Evolutionary conservation across 2,888 invertebrate genomes (phyloP), one percentile per base, ranked within the genome.

Genomic region (Tanaodytes sp.): DNA sequence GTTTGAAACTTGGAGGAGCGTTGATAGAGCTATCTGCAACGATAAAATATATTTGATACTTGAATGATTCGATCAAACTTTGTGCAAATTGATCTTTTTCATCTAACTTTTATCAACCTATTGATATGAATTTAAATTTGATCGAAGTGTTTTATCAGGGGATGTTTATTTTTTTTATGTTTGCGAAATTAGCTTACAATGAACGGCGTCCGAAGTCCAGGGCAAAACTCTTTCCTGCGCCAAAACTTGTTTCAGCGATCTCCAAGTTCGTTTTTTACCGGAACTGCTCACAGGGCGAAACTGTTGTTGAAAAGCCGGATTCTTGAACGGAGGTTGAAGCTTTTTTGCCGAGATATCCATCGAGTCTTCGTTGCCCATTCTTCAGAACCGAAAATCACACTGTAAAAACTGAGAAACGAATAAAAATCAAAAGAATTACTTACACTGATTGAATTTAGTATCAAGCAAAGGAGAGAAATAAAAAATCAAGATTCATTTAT

Each of bases 1-100:
- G 97, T 81, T 91, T 91, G 81, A 96, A 93, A 31, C 95, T 93
- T 33, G 96, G 96, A 9, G 96, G 96, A 19, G 96, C 95, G 85
- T 96, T 96, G 71, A 97, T 91, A 18, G 92, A 91, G 77, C 92
- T 92, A 87, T 96, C 94, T 93, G 86, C 86, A 69, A 79, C 2
- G 3, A n/a, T 33, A 27, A 63, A 39, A 27, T 23, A 9, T 15
- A 14, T n/a, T n/a, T n/a, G n/a, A n/a, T n/a, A n/a, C n/a, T n/a
- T n/a, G n/a, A n/a, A n/a, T n/a, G n/a, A n/a, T n/a, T n/a, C n/a
- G n/a, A n/a, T n/a, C n/a, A n/a, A n/a, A n/a, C n/a, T n/a, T n/a
- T n/a, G n/a, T n/a, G n/a, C n/a, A n/a, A n/a, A n/a, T n/a, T n/a
- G n/a, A n/a, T n/a, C n/a, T n/a, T n/a, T n/a, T n/a, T n/a, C n/a